Evolutionary conservation across 2,888 invertebrate genomes (phyloP), one percentile per base, ranked within the genome.

Genomic region (Parnassius smintheus): DNA sequence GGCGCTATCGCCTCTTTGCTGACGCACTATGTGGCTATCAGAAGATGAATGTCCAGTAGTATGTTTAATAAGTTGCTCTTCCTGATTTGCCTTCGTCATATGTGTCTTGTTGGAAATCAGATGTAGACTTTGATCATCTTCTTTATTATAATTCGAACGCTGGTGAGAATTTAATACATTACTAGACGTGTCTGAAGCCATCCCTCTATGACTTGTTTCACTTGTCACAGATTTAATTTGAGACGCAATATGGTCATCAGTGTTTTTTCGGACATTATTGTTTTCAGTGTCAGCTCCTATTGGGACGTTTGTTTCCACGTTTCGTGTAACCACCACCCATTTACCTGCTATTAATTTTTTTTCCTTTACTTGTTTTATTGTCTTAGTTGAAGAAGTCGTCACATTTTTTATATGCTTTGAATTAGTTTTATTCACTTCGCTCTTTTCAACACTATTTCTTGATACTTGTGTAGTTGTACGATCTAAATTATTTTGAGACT

Each of bases 251-350:
- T 68, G 72, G 41, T 71, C 70, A 56, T 66, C 66, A 48, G 35
- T 41, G 42, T 60, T 56, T 48, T 41, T 59, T 63, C 64, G 70
- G 49, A 48, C 52, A 41, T 59, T 59, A 64, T 69, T 75, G 55
- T 70, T 75, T 11, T 70, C 70, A 9, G 25, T 51, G 56, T 82
- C 76, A 44, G 75, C 77, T 53, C 75, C 77, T 56, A 69, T 68
- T 49, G 66, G 64, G 61, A 95, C 93, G 64, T 94, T 94, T 0
- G 96, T 95, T 81, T 95, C 94, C 82, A 94, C 93, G 73, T 95
- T 92, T 69, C 93, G 85, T 61, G 92, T 93, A 65, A 93, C 93
- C 18, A 92, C 86, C 9, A 91, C 85, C 78, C 85, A 91, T 66
- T 92, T 92, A 44, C 91, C 92, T 46, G 83, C 89, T 53, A 90